Evolutionary conservation across 1,140 invertebrate genomes (phyloP), one percentile per base, ranked within the genome.

Genomic region (Diachasmimorpha longicaudata): DNA sequence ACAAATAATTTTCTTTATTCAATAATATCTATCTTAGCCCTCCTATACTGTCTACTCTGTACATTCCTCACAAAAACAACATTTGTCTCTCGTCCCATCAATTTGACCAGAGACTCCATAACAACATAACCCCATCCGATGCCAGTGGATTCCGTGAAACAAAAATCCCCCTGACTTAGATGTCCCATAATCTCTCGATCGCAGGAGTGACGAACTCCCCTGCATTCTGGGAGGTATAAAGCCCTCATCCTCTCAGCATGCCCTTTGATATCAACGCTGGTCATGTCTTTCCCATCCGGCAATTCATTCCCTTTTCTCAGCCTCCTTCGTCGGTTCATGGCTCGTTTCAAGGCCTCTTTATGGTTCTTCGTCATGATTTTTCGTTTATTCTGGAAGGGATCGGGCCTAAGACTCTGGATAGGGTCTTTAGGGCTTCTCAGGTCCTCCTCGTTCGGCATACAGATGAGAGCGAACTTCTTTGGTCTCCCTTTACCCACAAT

Each of bases 131-230:
- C 95, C 8, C 94, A 84, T 66, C 92, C 94, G 78, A 90, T 88
- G 72, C 91, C 90, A 42, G 87, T 90, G 0, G 92, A 92, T 82
- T 93, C 90, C 0, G 91, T 91, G 78, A 93, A 93, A 79, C 92
- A 93, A 83, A 93, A 96, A 39, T 90, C 91, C 31, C 94, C 94
- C 77, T 91, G 87, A 46, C 88, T 90, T 10, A 96, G 81, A 86
- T 93, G 96, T 55, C 96, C 96, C 79, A 96, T 92, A 3, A 94
- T 89, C 85, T 93, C 89, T 79, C 94, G 90, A 16, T 89, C 90
- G 81, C 91, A 92, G 16, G 91, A 90, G 67, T 91, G 80, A n/a
- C 93, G 91, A 42, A 95, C 90, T 39, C 84, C 90, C 39, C 85
- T 83, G 85, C 86, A 74, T 85, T 87, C 55, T 90, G 94, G 93